Conservation (phyloP, 2,888 invertebrate genomes). For the Agriopis leucophaearia region DNA sequence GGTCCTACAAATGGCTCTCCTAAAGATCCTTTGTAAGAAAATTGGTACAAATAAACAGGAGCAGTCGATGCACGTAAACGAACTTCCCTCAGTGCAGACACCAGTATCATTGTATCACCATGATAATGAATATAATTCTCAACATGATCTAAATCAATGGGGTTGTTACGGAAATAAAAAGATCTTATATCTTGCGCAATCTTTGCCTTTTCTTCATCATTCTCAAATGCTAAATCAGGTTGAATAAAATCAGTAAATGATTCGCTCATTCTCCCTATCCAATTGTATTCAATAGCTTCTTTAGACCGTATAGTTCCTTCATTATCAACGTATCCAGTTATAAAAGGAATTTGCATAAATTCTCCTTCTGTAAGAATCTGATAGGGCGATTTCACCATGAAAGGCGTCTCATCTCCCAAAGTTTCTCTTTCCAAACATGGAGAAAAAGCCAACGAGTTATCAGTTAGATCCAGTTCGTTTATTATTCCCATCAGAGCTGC, state of each 20-base stretch:
- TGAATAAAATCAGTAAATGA: constrained; percentile 71
- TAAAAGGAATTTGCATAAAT: constrained; percentile 68
- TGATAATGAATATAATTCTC: constrained; percentile 67
- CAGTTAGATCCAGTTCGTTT: constrained; percentile 72
- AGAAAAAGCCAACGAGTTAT: constrained; percentile 75
- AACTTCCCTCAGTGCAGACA: constrained; percentile 72
- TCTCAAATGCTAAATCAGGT: constrained; percentile 67
- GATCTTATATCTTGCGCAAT: constrained; percentile 59
- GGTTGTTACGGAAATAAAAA: constrained; percentile 63
- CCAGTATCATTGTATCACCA: constrained; percentile 75
- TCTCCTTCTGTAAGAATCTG: constrained; percentile 61
- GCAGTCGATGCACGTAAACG: constrained; percentile 56
- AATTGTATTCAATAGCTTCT: constrained; percentile 63
- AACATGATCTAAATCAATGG: constrained; percentile 52
- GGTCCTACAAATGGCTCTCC: constrained; percentile 66
- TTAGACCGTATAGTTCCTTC: constrained; percentile 75
- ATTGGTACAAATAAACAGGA: constrained; percentile 72
- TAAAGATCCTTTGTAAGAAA: constrained; percentile 73
- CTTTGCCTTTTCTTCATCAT: constrained; percentile 51
- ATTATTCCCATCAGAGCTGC: constrained; percentile 73
- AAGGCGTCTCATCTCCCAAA: constrained; percentile 58
- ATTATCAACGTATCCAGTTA: constrained; percentile 74
- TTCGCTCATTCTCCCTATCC: constrained; percentile 71
- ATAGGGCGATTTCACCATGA: constrained; percentile 68
- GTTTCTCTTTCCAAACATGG: constrained; percentile 73